These are phyloP conservation scores for Indri indri DNA, from an alignment of 2,113 vertebrate genomes.

Conservation along the genomic window DNA sequence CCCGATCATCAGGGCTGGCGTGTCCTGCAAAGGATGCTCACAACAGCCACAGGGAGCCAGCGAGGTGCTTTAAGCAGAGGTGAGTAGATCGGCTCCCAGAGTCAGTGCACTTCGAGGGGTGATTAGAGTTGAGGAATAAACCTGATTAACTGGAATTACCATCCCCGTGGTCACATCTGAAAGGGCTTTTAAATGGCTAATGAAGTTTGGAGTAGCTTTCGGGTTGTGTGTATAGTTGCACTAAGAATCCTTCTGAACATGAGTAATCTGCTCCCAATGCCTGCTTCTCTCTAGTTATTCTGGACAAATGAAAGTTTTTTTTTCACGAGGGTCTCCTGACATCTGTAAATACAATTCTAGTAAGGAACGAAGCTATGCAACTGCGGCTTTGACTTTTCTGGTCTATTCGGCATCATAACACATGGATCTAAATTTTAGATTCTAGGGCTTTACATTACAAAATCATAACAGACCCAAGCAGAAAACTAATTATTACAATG, in stretches of 20 bases:
- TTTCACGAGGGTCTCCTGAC: neutral
- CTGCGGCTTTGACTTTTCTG: neutral
- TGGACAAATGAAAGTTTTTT: neutral
- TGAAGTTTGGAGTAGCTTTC: neutral
- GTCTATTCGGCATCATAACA: neutral
- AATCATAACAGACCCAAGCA: neutral
- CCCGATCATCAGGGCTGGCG: neutral
- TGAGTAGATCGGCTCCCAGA: accelerated
- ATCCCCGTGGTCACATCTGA: neutral
- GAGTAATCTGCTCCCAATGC: neutral
- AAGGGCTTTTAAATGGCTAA: neutral
- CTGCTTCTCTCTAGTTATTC: neutral
- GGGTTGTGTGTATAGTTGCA: too few relatives aligned
- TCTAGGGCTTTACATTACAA: neutral
- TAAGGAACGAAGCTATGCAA: neutral
- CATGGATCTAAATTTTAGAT: neutral
- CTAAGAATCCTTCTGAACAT: neutral
- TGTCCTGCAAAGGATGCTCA: accelerated
- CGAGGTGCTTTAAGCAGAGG: neutral
- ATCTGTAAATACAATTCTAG: neutral
- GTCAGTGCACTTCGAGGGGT: accelerated
- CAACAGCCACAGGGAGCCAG: neutral
- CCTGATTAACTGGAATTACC: neutral
- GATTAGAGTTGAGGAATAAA: neutral
- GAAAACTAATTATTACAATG: neutral